Conservation (phyloP, 2,113 vertebrate species). For the Protomyctophum bolini region DNA sequence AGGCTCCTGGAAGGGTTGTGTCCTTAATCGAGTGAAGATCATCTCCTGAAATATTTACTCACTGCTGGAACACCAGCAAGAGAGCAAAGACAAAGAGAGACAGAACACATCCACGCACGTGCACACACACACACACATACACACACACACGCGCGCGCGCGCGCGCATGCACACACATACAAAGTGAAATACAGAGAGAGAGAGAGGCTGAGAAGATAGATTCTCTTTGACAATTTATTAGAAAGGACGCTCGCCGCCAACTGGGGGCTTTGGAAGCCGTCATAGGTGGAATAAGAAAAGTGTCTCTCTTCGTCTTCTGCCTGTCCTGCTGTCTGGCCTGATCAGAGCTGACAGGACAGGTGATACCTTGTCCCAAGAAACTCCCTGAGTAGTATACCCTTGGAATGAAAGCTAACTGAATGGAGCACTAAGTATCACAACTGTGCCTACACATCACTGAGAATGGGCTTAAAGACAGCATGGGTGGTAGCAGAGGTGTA, state of each 20-base stretch:
- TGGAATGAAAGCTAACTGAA: too few species aligned
- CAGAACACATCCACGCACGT: neutral
- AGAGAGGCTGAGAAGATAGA: constrained; percentile 1
- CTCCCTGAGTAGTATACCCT: too few species aligned
- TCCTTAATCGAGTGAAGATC: constrained; percentile 4
- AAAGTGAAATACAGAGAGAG: constrained; percentile 7
- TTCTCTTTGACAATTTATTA: too few species aligned
- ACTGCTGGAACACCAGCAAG: neutral
- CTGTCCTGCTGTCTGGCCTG: too few species aligned
- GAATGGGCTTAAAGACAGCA: too few species aligned
- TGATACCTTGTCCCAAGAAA: too few species aligned
- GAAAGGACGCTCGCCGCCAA: neutral
- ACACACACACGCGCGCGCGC: too few species aligned
- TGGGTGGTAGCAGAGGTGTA: neutral
- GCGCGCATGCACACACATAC: neutral
- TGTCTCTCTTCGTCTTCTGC: too few species aligned
- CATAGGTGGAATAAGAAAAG: constrained; percentile 40
- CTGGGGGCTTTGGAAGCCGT: neutral
- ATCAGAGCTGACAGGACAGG: too few species aligned
- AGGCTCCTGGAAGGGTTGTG: neutral
- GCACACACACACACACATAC: too few species aligned
- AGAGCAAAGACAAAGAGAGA: constrained; percentile 10
- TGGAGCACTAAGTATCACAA: too few species aligned
- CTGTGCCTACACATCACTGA: too few species aligned
- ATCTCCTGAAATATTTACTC: constrained; percentile 21